A percentile compares a stretch with the other conserved stretches of the same genome.
These are phyloP conservation scores for Oreochromis aureus DNA, from an alignment of 2,113 vertebrate genomes.

Conservation along the genomic window DNA sequence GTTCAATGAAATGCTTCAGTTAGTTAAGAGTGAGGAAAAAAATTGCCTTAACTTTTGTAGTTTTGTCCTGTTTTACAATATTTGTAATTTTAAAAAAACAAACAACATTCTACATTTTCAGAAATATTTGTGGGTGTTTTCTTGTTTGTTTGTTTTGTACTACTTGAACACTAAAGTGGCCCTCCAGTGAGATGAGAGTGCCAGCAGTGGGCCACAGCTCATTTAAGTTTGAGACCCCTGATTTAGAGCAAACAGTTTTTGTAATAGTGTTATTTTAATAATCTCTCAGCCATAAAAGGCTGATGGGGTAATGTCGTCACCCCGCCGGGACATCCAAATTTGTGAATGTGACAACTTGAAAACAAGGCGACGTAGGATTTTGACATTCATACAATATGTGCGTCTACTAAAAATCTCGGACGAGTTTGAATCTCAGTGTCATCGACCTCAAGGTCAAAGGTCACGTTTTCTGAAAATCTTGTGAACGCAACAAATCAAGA, in stretches of 20 bases:
- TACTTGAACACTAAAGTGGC: neutral
- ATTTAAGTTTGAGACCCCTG: neutral
- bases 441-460: neutral
- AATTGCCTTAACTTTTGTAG: neutral
- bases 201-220: neutral
- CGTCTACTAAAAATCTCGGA: neutral
- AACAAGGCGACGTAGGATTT: neutral
- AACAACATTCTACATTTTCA: neutral
- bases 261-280: neutral
- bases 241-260: neutral
- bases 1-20: neutral
- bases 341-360: neutral
- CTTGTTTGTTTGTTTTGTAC: neutral
- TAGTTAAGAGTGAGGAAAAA: neutral
- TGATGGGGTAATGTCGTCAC: neutral
- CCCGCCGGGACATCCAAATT: neutral
- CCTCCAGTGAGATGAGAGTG: neutral
- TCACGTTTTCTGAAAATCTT: neutral
- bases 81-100: neutral
- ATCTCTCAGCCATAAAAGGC: neutral
- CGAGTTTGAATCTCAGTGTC: neutral
- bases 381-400: neutral
- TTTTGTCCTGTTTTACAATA: neutral
- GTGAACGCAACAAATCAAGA: neutral
- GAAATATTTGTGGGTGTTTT: neutral